Conservation (phyloP, 2,113 vertebrate genomes). For the Regulus satrapa region DNA sequence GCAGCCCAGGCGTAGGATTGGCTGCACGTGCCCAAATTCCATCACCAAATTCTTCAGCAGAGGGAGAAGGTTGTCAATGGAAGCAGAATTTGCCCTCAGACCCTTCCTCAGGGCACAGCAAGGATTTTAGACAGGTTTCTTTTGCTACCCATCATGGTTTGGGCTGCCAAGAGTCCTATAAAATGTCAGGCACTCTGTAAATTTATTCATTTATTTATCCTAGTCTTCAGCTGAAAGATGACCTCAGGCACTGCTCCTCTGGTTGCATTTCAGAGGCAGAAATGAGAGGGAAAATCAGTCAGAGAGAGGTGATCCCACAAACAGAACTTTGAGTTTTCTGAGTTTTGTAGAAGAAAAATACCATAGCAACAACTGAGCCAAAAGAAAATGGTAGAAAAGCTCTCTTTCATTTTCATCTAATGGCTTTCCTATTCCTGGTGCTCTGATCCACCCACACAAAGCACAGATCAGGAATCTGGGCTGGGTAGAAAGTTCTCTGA, state of each 20-base stretch:
- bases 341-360: not conserved
- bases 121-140: not conserved
- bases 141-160: accelerated
- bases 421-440: not conserved
- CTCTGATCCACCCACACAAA: slow-evolving; percentile 20
- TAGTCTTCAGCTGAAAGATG: not conserved
- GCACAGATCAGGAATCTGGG: not conserved
- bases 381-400: not conserved
- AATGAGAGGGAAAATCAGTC: not conserved
- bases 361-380: not conserved
- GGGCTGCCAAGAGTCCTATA: not conserved
- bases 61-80: not conserved
- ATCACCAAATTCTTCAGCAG: not conserved
- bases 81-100: not conserved
- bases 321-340: not conserved
- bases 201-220: not conserved
- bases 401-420: not conserved
- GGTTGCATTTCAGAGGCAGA: not conserved
- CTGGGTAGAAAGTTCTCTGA: not conserved
- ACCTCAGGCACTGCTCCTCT: not conserved
- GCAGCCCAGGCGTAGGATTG: not conserved
- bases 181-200: accelerated
- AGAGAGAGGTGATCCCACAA: not conserved
- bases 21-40: not conserved
- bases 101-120: not conserved